Evolutionary conservation across 35 echinoderm and acorn worm species (phyloP).

Genomic region (Hemicentrotus pulcherrimus): DNA sequence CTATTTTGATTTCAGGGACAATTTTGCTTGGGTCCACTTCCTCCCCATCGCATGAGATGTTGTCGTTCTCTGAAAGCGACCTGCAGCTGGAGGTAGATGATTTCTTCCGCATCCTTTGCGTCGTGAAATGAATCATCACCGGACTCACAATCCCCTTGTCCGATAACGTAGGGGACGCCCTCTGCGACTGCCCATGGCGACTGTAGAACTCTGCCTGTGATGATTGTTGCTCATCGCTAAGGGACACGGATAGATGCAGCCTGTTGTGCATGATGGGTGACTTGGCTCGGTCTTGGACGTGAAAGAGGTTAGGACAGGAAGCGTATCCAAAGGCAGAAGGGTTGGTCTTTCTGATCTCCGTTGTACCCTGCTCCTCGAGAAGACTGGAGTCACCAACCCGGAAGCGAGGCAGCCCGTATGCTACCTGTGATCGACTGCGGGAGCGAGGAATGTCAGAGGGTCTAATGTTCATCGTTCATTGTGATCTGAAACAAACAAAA

Average conservation of each 20-base stretch:
- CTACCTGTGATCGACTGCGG: conserved; percentile 16
- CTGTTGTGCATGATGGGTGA: conserved; percentile 46
- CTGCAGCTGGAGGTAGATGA: conserved; percentile 79
- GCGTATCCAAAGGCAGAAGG: not conserved
- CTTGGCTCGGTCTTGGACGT: not conserved
- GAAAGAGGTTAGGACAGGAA: conserved; percentile 60
- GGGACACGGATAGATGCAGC: conserved; percentile 56
- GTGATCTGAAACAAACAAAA: not conserved
- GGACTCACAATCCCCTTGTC: conserved; percentile 30
- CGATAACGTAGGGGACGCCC: conserved; percentile 28
- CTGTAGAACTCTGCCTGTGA: conserved; percentile 51
- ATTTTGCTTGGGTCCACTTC: conserved; percentile 86
- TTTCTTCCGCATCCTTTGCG: conserved; percentile 55
- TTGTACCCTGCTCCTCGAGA: not conserved
- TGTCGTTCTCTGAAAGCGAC: conserved; percentile 79
- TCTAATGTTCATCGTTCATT: conserved; percentile 29
- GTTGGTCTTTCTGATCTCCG: no score
- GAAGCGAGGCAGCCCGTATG: not conserved
- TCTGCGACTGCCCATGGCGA: conserved; percentile 47
- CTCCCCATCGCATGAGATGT: conserved; percentile 77
- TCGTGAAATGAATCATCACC: conserved; percentile 37
- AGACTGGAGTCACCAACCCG: conserved; percentile 28
- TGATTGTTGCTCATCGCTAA: conserved; percentile 59
- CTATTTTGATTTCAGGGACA: conserved; percentile 85
- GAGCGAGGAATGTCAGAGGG: not conserved